Base-by-base conservation (phyloP, 2,888 invertebrate species). In the Micoletzkya japonica region DNA sequence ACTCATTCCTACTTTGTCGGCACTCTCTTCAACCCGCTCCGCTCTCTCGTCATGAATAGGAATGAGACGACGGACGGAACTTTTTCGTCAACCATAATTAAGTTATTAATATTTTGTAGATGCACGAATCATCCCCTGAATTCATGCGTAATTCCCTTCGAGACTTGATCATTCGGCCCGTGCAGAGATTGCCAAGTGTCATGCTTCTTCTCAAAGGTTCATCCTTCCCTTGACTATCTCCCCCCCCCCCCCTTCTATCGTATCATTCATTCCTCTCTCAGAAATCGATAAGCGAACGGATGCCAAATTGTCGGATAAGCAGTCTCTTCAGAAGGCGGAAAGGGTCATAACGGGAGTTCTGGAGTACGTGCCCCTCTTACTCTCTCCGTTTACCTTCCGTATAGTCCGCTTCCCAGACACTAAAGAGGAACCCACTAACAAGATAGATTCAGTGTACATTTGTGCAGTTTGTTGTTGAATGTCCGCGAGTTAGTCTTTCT, bases 151-250 rank as follows among this genome's bases (percentile, higher is more conserved):
- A 97, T 88, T 93, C 92, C 85, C 89, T 98, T 83, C 93, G 93
- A 87, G 97, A 98, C 87, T 90, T 98, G 79, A 90, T 98, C 88
- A 97, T 98, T 85, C 90, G 97, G 86, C 97, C 97, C 71, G 95
- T 98, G 81, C 97, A 98, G 89, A 90, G 98, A 86, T 90, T 98
- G 87, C 96, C 97, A 82, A 95, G 95, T 88, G 92, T 97, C 86
- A 92, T 92, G 87, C 90, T 98, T 85, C 90, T 98, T 82, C 89
- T 98, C 84, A 93, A 92, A 87, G 94, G 94, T 93, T 0, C 10
- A n/a, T 4, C 50, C 24, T 50, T 39, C 10, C 10, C 7, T 10
- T 39, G 39, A 10, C 7, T 10, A 39, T 10, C 7, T 39, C 7
- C 39, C 17, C 32, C 32, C 2, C 32, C 20, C 30, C 10, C n/a